Evolutionary conservation across 2,113 vertebrate genomes (phyloP), one percentile per base, ranked within the genome.

Genomic region (Aleadryas rufinucha): DNA sequence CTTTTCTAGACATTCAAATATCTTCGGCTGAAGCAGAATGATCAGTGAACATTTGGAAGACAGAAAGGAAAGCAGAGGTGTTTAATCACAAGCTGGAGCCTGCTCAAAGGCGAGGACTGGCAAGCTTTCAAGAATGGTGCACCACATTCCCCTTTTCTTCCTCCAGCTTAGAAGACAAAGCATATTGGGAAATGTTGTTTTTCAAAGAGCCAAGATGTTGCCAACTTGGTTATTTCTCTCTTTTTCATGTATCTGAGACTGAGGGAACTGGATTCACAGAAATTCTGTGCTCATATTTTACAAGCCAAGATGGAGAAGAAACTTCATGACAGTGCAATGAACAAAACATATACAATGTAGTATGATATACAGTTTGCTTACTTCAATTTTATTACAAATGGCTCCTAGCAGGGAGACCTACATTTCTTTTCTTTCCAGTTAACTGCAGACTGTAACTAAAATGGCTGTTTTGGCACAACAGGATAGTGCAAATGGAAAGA

Each of bases 331-430:
- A 72, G 28, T 70, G 57, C 68, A 93, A 52, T 37, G 81, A 93
- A 96, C 3, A 2, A 96, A 95, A 96, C 59, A 66, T 92, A 93
- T 95, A 95, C 92, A 74, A 90, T 92, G 42, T 83, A 44, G 42
- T 83, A 44, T 83, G 79, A 52, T 50, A 88, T 52, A 79, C 8
- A 76, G 78, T 91, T 96, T 85, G 42, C 7, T 26, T 76, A 90
- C 68, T 94, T 94, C 15, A 54, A 27, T 86, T 97, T 97, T 96
- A 96, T 96, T 96, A 80, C 78, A 90, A 85, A 91, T 70, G 30
- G 75, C 79, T 93, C 54, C 56, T 41, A 52, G 42, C 14, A 77
- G 71, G 70, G 59, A 94, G 39, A 77, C 75, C 94, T 95, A 50
- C 3, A 19, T 63, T 76, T 79, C 35, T 14, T 45, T 14, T 82